Evolutionary conservation across 1,140 invertebrate species (phyloP).

Genomic region (Armadillidium nasatum): DNA sequence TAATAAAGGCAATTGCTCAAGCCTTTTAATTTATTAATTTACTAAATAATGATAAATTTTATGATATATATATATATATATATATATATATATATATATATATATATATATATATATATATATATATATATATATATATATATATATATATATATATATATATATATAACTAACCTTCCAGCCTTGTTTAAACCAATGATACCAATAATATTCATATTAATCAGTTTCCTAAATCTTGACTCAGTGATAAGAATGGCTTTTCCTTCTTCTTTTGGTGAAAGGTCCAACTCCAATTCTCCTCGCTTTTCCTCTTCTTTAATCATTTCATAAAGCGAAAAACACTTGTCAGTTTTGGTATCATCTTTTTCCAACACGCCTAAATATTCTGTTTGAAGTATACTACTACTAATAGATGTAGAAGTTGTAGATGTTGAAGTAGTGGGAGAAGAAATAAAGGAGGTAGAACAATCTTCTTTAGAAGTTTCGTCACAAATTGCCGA

Average conservation of each 20-base stretch:
- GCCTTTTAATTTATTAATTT: no score
- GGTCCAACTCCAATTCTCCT: constrained; percentile 42
- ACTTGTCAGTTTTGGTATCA: neutral
- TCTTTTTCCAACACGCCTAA: neutral
- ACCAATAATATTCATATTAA: constrained; percentile 30
- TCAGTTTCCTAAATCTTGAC: constrained; percentile 26
- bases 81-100: constrained; percentile 4
- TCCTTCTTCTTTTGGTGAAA: constrained; percentile 27
- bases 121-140: constrained; percentile 11
- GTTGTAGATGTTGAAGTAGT: neutral
- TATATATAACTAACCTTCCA: constrained; percentile 33
- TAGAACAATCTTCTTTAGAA: neutral
- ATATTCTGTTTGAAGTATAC: neutral
- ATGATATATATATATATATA: no score
- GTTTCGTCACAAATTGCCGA: neutral
- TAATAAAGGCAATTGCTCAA: no score
- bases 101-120: constrained; percentile 17
- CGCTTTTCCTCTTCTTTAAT: constrained; percentile 31
- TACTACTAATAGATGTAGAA: neutral
- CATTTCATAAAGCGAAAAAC: constrained; percentile 39
- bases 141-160: neutral
- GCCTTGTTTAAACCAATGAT: constrained; percentile 36
- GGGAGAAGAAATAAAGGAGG: neutral
- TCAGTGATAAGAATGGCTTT: constrained; percentile 31
- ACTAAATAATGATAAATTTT: no score